Evolutionary conservation across 2,113 vertebrate genomes (phyloP), one percentile per base, ranked within the genome.

Genomic region (Zosterops japonicus): DNA sequence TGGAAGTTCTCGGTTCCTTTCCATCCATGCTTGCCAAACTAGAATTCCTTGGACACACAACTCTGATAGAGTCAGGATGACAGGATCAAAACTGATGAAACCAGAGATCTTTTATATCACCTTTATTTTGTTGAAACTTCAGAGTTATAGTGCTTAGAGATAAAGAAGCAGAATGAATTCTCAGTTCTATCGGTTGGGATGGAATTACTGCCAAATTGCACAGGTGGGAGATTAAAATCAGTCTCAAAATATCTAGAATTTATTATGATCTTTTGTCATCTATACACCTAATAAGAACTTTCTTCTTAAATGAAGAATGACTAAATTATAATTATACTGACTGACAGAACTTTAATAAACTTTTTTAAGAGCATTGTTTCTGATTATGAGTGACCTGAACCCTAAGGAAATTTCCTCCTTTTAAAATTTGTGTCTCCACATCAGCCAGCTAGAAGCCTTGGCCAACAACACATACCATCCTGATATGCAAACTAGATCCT

Each of bases 171-270:
- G 74, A 79, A 65, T 50, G 7, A 87, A 76, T 49, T 42, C 31
- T 47, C 41, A 36, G 14, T 74, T 31, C 52, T 88, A 52, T 68
- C 56, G 22, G 5, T 78, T 92, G 41, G 52, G 49, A 71, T 64
- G 14, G 85, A 93, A 83, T 83, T 81, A 68, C 23, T 93, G 90
- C 83, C 96, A 97, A 94, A 81, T 46, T 81, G 25, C 57, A 93
- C 85, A 96, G 88, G 79, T 97, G 93, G 69, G 76, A 96, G 95
- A 96, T 94, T 91, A 94, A 80, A 95, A 95, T 91, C 89, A 72
- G 41, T 67, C 74, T 95, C 41, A 71, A 93, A 95, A 84, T 94
- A 91, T 94, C 94, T 89, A 61, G 56, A 70, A 81, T 91, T 90
- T 94, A 83, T 91, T 91, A 91, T 63, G 46, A 83, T 95, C 47